Evolutionary conservation across 1,140 invertebrate genomes (phyloP).

Genomic region (Euborellia annulipes): DNA sequence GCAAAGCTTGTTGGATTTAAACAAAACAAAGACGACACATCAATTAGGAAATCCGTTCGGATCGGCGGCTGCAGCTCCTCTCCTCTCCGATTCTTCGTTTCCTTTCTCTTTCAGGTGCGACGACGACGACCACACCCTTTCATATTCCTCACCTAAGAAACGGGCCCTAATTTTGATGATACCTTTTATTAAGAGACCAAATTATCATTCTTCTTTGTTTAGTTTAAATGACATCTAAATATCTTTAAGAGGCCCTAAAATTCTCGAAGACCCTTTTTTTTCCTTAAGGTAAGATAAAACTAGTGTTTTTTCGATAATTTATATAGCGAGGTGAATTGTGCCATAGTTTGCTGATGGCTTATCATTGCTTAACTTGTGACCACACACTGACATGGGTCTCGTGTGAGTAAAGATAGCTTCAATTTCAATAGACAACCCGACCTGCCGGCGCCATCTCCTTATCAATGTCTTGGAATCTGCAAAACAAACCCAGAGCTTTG

Average conservation of each 20-base stretch:
- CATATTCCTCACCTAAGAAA: background rate
- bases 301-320: constrained; percentile 1
- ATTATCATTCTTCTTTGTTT: too few species aligned
- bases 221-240: background rate
- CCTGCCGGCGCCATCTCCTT: too few species aligned
- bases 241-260: background rate
- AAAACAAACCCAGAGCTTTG: too few species aligned
- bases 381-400: background rate
- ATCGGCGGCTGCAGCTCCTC: too few species aligned
- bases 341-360: background rate
- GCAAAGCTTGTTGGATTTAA: constrained; percentile 42
- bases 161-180: background rate
- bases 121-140: too few species aligned
- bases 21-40: constrained; percentile 42
- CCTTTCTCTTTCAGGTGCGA: too few species aligned
- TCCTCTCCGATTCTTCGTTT: too few species aligned
- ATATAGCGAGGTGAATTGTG: background rate
- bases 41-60: constrained; percentile 28
- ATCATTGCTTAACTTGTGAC: too few species aligned
- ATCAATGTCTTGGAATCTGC: too few species aligned
- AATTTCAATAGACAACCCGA: background rate
- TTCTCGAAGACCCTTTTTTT: background rate
- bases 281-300: background rate
- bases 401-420: background rate
- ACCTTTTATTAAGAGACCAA: too few species aligned